A percentile compares a stretch with the other conserved stretches of the same genome.
Evolutionary conservation across 2,797 vertebrate species (phyloP).

Genomic region (Cynodonichthys magdalenae): DNA sequence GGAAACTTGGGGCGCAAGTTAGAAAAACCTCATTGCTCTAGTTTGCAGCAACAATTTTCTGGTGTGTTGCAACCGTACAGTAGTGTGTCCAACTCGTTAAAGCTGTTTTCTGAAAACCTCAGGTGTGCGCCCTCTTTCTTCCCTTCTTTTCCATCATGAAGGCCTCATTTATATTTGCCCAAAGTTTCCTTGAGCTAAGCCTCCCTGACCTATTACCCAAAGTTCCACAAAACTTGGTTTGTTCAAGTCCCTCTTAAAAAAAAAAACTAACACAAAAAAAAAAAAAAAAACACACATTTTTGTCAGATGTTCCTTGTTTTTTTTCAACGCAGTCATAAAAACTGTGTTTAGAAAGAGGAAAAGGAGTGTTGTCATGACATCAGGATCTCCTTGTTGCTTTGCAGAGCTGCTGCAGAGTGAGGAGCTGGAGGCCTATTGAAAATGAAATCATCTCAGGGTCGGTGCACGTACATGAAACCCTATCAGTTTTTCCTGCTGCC

Average conservation of each 20-base stretch:
- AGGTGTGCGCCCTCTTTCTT: slow-evolving; percentile 42
- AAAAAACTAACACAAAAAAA: no score
- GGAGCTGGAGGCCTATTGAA: slow-evolving; percentile 17
- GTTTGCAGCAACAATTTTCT: slow-evolving; percentile 38
- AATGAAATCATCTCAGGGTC: slow-evolving; percentile 38
- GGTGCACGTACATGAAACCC: slow-evolving; percentile 9
- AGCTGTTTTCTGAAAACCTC: slow-evolving; percentile 41
- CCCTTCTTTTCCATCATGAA: slow-evolving; percentile 43
- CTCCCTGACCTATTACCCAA: slow-evolving; percentile 78
- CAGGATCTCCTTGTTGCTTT: slow-evolving; percentile 60
- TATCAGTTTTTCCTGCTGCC: slow-evolving; percentile 18
- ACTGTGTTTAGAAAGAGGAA: slow-evolving; percentile 50
- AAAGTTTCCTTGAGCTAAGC: slow-evolving; percentile 83
- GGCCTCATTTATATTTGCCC: slow-evolving; percentile 73
- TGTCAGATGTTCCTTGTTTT: slow-evolving; percentile 76
- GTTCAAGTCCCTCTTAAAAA: slow-evolving; percentile 70
- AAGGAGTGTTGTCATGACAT: slow-evolving; percentile 55
- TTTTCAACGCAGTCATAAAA: slow-evolving; percentile 76
- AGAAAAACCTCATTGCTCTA: slow-evolving; percentile 17
- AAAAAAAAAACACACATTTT: slow-evolving; percentile 56
- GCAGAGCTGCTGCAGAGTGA: slow-evolving; percentile 38
- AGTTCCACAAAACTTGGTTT: slow-evolving; percentile 80
- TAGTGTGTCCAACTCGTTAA: slow-evolving; percentile 30
- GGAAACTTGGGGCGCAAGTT: slow-evolving; percentile 31
- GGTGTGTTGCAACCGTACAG: slow-evolving; percentile 27